Evolutionary conservation across 1,140 invertebrate species (phyloP).

Genomic region (Saccostrea echinata): DNA sequence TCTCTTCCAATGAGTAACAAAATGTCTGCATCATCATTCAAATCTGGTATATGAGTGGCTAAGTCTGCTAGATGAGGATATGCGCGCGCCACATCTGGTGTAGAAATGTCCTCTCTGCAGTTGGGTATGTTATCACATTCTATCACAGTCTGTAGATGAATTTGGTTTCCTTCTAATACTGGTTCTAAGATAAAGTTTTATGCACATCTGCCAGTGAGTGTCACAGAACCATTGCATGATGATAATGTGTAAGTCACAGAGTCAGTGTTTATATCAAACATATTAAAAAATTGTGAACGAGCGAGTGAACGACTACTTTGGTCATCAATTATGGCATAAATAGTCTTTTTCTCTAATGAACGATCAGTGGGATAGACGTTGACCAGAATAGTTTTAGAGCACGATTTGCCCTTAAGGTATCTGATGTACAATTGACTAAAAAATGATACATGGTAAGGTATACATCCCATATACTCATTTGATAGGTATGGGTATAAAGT

Average conservation of each 20-base stretch:
- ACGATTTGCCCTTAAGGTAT: constrained; percentile 28
- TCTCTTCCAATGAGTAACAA: constrained; percentile 50
- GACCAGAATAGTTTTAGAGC: constrained; percentile 15
- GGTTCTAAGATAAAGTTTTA: background rate
- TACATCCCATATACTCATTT: too few relatives aligned
- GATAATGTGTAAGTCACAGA: background rate
- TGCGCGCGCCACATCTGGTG: constrained; percentile 39
- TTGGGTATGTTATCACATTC: background rate
- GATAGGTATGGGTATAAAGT: too few relatives aligned
- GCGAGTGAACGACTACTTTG: background rate
- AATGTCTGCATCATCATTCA: constrained; percentile 48
- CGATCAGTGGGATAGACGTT: background rate
- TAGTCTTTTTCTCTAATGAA: background rate
- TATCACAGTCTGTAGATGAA: background rate
- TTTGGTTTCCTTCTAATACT: background rate
- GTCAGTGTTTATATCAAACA: background rate
- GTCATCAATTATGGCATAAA: constrained; percentile 15
- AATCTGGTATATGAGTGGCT: background rate
- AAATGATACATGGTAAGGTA: too few relatives aligned
- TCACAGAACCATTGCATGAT: background rate
- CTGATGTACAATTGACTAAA: too few relatives aligned
- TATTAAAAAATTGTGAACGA: background rate
- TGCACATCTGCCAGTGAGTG: background rate
- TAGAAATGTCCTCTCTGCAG: background rate
- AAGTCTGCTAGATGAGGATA: constrained; percentile 50